Conservation (phyloP, 53 echinoderm and acorn worm species). For the Luidia sarsii region DNA sequence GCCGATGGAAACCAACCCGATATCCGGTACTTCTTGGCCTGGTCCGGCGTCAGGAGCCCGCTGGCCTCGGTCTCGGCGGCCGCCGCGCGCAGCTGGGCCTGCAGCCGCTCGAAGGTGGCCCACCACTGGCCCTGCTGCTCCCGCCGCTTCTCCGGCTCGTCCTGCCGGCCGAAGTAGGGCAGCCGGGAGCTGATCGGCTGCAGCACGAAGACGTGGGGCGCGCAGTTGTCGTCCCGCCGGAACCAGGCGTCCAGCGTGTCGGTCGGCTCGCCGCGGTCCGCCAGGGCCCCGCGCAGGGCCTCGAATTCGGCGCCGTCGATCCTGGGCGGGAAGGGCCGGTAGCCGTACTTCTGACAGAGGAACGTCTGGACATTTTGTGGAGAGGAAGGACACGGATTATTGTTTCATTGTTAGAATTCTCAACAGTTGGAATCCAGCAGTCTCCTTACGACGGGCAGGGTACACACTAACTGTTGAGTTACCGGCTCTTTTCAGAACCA, state of each 20-base stretch:
- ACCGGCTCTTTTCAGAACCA: too few relatives aligned
- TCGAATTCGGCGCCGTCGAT: slow-evolving; percentile 23
- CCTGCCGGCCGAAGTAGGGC: slow-evolving; percentile 36
- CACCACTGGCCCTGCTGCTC: slow-evolving; percentile 52
- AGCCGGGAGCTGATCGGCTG: slow-evolving; percentile 61
- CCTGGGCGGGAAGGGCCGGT: slow-evolving; percentile 51
- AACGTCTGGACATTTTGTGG: too few relatives aligned
- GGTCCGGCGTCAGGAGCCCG: slow-evolving; percentile 14
- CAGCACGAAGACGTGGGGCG: slow-evolving; percentile 42
- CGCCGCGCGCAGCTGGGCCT: slow-evolving; percentile 47
- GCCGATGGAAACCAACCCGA: slow-evolving; percentile 48
- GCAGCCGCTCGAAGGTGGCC: slow-evolving; percentile 41
- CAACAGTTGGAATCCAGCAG: too few relatives aligned
- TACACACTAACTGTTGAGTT: too few relatives aligned
- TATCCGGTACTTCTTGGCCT: slow-evolving; percentile 42
- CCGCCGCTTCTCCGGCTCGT: slow-evolving; percentile 43
- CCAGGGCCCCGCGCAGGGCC: slow-evolving; percentile 28
- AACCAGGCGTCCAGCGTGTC: slow-evolving; percentile 44
- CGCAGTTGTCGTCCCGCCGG: slow-evolving; percentile 41
- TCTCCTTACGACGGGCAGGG: too few relatives aligned
- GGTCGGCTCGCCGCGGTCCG: not conserved
- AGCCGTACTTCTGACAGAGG: slow-evolving; percentile 63
- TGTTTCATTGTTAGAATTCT: too few relatives aligned
- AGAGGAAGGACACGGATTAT: too few relatives aligned
- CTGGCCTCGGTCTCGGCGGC: slow-evolving; percentile 1